Evolutionary conservation across 2,797 vertebrate species (phyloP).

Genomic region (Acridotheres tristis): DNA sequence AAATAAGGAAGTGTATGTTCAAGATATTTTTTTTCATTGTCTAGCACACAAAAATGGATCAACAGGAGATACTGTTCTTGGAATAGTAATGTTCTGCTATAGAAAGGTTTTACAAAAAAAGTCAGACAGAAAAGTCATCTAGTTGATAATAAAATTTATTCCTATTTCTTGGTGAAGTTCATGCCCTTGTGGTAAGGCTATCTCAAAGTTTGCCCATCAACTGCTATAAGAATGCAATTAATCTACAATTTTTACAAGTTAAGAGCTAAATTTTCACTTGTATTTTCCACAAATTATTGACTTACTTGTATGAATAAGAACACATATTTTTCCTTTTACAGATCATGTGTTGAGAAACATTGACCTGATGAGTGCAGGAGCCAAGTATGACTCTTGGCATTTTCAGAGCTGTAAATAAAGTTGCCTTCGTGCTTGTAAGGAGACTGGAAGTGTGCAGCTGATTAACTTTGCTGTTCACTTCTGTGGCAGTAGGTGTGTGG

Average conservation of each 20-base stretch:
- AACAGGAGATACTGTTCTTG: not conserved
- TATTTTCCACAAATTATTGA: not conserved
- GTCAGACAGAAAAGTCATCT: not conserved
- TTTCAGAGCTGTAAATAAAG: not conserved
- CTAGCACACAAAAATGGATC: not conserved
- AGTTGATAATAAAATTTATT: not conserved
- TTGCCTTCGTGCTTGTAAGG: not conserved
- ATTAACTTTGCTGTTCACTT: not conserved
- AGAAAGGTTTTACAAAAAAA: not conserved
- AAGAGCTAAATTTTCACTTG: not conserved
- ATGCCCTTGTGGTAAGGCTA: fast-evolving
- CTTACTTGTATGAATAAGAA: not conserved
- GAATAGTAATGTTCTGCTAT: not conserved
- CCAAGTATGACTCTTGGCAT: not conserved
- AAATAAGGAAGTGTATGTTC: not conserved
- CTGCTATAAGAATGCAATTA: not conserved
- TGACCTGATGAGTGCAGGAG: not conserved
- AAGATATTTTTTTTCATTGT: not conserved
- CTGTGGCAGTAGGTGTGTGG: not conserved
- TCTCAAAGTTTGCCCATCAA: not conserved
- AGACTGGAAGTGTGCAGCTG: not conserved
- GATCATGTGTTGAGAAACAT: not conserved
- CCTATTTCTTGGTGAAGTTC: not conserved
- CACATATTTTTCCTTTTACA: not conserved
- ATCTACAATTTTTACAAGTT: not conserved